These are phyloP conservation scores for Leptoclinus maculatus DNA, from an alignment of 2,797 vertebrate species.

Conservation along the genomic window DNA sequence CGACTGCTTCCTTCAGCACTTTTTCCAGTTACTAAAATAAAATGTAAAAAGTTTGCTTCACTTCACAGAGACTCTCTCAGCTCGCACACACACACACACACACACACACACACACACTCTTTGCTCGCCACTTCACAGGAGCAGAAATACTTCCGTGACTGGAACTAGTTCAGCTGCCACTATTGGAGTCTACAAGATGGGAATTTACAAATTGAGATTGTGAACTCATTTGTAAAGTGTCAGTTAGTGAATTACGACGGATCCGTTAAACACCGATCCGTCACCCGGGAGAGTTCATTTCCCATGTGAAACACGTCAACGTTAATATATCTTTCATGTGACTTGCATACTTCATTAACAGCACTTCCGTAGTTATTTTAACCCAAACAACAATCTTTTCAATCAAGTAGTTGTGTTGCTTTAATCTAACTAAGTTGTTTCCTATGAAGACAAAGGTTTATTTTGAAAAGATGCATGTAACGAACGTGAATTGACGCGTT, in stretches of 20 bases:
- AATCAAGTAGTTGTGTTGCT: no score
- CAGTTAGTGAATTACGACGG: not conserved
- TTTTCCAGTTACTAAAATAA: constrained; percentile 36
- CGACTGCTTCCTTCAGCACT: constrained; percentile 44
- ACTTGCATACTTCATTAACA: no score
- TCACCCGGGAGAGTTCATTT: not conserved
- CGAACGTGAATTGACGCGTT: no score
- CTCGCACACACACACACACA: not conserved
- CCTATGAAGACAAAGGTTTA: no score
- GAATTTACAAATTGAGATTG: constrained; percentile 1
- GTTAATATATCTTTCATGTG: no score
- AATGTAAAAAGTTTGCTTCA: constrained; percentile 49
- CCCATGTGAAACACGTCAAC: no score
- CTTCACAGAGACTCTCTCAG: constrained; percentile 35
- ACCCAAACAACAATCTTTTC: no score
- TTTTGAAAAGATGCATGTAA: no score
- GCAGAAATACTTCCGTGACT: not conserved
- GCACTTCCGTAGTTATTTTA: no score
- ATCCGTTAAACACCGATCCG: not conserved
- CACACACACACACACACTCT: not conserved
- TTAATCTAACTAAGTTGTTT: no score
- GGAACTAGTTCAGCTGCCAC: constrained; percentile 6
- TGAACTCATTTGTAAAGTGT: not conserved
- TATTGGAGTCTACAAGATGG: not conserved
- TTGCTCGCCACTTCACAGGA: constrained; percentile 25